phyloP scores from a whole-genome alignment of 2,888 invertebrate species.

The Antheraea yamamai region DNA sequence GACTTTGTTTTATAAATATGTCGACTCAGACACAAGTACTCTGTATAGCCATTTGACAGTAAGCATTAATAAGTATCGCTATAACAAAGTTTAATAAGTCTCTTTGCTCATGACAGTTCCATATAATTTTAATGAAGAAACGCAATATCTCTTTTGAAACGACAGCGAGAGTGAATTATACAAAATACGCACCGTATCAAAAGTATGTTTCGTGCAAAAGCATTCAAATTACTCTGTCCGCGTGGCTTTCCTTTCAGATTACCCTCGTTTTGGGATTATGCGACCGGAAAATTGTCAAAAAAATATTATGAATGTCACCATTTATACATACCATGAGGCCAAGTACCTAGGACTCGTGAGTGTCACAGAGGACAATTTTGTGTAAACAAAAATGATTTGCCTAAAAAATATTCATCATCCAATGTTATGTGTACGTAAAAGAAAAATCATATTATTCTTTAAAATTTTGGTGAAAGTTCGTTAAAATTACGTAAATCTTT shows the following conservation, averaged over 20 bases:
- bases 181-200: not conserved
- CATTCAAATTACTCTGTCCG: conserved; percentile 16
- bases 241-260: conserved; percentile 18
- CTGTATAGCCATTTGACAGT: no score
- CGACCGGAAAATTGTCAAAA: conserved; percentile 32
- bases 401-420: not conserved
- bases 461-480: not conserved
- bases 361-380: not conserved
- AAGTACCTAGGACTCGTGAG: not conserved
- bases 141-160: not conserved
- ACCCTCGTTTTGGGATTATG: conserved; percentile 27
- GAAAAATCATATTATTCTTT: not conserved
- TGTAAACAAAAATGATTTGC: no score
- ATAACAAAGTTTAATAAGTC: no score
- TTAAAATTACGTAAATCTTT: not conserved
- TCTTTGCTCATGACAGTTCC: no score
- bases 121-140: no score
- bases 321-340: not conserved
- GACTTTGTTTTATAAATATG: no score
- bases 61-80: no score
- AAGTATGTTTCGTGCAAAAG: not conserved
- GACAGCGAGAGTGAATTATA: not conserved
- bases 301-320: conserved; percentile 16
- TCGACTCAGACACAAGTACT: no score
- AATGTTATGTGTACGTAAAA: not conserved